These are phyloP conservation scores for Eriosoma lanigerum DNA, from an alignment of 1,140 invertebrate species.

Conservation along the genomic window DNA sequence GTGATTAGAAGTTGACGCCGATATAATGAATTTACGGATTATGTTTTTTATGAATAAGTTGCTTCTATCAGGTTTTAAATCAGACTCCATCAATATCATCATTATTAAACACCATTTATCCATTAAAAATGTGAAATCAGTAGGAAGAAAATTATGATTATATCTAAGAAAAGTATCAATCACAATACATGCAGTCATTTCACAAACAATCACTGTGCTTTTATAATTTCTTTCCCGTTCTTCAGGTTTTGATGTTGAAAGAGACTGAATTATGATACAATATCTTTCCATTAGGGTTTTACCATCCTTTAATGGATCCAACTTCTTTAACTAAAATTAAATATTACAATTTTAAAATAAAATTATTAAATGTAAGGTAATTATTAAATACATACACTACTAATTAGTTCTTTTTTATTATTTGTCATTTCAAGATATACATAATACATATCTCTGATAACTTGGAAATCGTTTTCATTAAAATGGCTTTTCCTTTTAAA, in stretches of 20 bases:
- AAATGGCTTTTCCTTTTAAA: not conserved
- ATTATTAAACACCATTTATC: slow-evolving; percentile 4
- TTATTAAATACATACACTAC: not conserved
- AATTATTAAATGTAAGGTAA: no score
- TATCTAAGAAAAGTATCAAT: not conserved
- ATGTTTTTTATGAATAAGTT: not conserved
- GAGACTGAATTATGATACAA: not conserved
- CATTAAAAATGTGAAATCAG: not conserved
- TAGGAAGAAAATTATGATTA: no score
- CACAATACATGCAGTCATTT: slow-evolving; percentile 17
- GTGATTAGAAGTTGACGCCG: slow-evolving; percentile 5
- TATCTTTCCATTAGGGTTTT: not conserved
- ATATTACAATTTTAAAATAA: not conserved
- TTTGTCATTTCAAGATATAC: slow-evolving; percentile 1
- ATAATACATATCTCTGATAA: slow-evolving; percentile 42
- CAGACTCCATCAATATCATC: not conserved
- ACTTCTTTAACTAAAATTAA: slow-evolving; percentile 30
- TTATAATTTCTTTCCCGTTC: not conserved
- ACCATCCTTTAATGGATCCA: not conserved
- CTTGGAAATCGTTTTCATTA: not conserved
- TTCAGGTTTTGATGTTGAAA: not conserved
- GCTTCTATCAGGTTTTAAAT: not conserved
- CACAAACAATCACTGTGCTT: not conserved
- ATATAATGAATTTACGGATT: not conserved
- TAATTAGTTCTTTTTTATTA: slow-evolving; percentile 3